Base-by-base conservation (phyloP, 2,113 vertebrate species). In the Dromaius novaehollandiae region DNA sequence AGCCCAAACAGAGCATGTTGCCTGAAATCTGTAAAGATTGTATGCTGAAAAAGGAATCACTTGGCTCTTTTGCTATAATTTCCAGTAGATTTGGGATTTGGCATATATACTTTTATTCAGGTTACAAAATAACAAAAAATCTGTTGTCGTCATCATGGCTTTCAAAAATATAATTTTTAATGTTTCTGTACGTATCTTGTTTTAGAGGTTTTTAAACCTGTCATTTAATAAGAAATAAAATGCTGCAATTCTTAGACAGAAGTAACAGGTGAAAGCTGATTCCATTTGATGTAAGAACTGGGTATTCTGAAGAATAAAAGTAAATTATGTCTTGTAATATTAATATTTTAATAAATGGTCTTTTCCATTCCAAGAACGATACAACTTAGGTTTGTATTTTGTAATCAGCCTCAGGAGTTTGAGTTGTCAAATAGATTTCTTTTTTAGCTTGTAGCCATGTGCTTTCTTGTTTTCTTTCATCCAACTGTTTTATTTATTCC, bases 401-500 rank as follows among this genome's bases (percentile, higher is more conserved):
- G 21, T 92, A 96, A 96, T 97, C 80, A 95, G 69, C 58, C 55
- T 92, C 71, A 89, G 94, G 96, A 92, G 48, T 97, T 93, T 60
- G 30, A 96, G 40, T 85, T 96, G 83, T 64, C 38, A 93, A 93
- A 93, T 42, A 93, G 75, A 91, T 95, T 93, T 97, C 17, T 94
- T 66, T 96, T 96, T 95, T 68, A 93, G 38, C 40, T 86, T 89
- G 32, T 61, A 92, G 58, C 42, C 9, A 8, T 92, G 44, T 85
- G 36, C 56, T 97, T 97, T 96, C 70, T 93, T 93, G 46, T 84
- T 95, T 96, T 97, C 78, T 95, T 93, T 86, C 48, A 93, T 95
- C 91, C 80, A 82, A 9, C 74, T 93, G 50, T 93, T 97, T 97
- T 97, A 93, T 97, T 98, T 97, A 96, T 97, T 50, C 77, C 74